phyloP scores from a whole-genome alignment of 1,140 invertebrate genomes.

The Tetragonula clypearis region DNA sequence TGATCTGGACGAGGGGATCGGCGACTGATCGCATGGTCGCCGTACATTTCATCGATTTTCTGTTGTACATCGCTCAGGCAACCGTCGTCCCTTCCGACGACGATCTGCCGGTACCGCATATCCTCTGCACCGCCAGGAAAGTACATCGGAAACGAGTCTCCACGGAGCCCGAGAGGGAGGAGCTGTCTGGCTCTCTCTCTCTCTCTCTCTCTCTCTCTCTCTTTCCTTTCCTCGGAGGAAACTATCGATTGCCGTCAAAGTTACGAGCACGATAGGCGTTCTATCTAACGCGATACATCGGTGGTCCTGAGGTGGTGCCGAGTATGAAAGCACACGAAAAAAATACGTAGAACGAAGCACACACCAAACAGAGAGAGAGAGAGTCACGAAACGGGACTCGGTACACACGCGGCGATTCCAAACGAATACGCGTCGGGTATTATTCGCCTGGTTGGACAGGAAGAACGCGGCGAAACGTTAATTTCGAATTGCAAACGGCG shows the following conservation, averaged over 20 bases:
- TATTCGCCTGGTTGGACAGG: no score
- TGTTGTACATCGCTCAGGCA: constrained; percentile 8
- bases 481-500: no score
- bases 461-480: no score
- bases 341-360: no score
- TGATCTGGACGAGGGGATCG: not conserved
- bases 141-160: constrained; percentile 15
- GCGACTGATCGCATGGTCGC: not conserved
- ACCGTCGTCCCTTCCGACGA: not conserved
- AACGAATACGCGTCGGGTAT: no score
- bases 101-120: constrained; percentile 17
- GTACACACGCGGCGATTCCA: no score
- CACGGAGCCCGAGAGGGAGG: constrained; percentile 17
- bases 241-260: constrained; percentile 45
- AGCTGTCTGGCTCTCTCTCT: constrained; percentile 14
- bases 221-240: constrained; percentile 10
- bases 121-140: constrained; percentile 42
- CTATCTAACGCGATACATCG: constrained; percentile 23
- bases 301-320: no score
- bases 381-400: no score
- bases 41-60: not conserved
- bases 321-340: not conserved
- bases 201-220: not conserved
- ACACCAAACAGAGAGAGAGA: no score
- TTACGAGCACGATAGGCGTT: constrained; percentile 32